phyloP scores from a whole-genome alignment of 1,140 invertebrate species.

The Hydropsyche tenuis region DNA sequence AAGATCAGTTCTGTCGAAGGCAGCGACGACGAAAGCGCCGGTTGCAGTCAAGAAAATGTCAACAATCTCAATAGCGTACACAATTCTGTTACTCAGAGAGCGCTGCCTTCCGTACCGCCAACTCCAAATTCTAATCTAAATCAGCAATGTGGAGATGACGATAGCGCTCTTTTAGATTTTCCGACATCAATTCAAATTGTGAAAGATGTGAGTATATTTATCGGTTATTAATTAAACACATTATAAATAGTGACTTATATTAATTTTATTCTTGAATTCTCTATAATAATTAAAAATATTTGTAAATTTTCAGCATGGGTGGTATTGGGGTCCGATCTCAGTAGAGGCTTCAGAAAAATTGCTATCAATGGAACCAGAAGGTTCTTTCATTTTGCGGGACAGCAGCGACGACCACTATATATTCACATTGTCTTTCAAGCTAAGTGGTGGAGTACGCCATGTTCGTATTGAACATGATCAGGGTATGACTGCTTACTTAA shows the following conservation, averaged over 20 bases:
- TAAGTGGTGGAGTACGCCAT: slow-evolving; percentile 90
- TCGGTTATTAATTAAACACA: too few relatives aligned
- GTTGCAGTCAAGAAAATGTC: slow-evolving; percentile 46
- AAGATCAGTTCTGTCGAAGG: slow-evolving; percentile 51
- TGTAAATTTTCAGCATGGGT: slow-evolving; percentile 82
- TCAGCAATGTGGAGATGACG: slow-evolving; percentile 52
- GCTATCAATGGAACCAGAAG: slow-evolving; percentile 92
- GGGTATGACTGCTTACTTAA: slow-evolving; percentile 66
- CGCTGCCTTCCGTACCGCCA: slow-evolving; percentile 79
- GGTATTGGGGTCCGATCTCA: slow-evolving; percentile 98
- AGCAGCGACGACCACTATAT: slow-evolving; percentile 98
- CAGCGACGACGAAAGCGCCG: slow-evolving; percentile 52
- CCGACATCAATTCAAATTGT: slow-evolving; percentile 92
- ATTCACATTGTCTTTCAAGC: slow-evolving; percentile 94
- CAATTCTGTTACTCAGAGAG: slow-evolving; percentile 69
- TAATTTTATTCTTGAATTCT: slow-evolving; percentile 20
- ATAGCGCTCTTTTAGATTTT: slow-evolving; percentile 75
- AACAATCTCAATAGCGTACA: slow-evolving; percentile 12
- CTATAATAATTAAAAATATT: slow-evolving; percentile 7
- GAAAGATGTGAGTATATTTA: slow-evolving; percentile 82
- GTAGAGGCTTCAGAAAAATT: slow-evolving; percentile 94
- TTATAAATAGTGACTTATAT: too few relatives aligned
- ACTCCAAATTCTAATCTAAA: slow-evolving; percentile 50
- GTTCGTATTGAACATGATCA: slow-evolving; percentile 97
- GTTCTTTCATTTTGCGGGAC: slow-evolving; percentile 95